Percentiles rank a stretch among this genome's conserved stretches.
phyloP scores from a whole-genome alignment of 2,113 vertebrate species.

The Balaeniceps rex region DNA sequence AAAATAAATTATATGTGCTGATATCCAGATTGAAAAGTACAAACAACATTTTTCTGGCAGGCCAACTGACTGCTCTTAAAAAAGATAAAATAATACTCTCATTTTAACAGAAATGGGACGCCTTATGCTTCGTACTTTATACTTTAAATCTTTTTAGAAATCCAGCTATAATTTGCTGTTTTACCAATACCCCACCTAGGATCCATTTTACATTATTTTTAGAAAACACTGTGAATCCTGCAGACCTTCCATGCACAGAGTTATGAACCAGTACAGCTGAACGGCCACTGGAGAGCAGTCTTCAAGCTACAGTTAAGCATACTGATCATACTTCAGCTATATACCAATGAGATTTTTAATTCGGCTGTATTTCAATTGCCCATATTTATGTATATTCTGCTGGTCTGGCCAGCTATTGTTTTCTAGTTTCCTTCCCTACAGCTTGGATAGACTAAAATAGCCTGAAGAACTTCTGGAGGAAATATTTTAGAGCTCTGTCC shows the following conservation, averaged over 20 bases:
- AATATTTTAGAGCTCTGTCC: conserved; percentile 15
- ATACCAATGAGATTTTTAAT: not conserved
- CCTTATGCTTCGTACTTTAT: not conserved
- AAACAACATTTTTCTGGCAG: not conserved
- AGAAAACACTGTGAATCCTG: not conserved
- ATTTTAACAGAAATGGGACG: not conserved
- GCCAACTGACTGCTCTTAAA: not conserved
- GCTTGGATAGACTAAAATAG: not conserved
- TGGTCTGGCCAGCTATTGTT: conserved; percentile 3
- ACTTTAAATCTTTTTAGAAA: not conserved
- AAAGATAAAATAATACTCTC: not conserved
- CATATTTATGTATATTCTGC: not conserved
- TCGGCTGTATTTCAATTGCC: not conserved
- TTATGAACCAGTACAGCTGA: not conserved
- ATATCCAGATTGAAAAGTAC: not conserved
- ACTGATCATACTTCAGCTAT: not conserved
- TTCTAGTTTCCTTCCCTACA: conserved; percentile 23
- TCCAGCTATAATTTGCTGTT: not conserved
- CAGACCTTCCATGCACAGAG: not conserved
- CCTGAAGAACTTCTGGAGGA: conserved; percentile 10
- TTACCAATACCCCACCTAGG: not conserved
- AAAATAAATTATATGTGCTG: not conserved
- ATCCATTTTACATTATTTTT: not conserved
- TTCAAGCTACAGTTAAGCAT: not conserved
- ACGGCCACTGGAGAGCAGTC: conserved; percentile 9